These are phyloP conservation scores for Daboia siamensis DNA, from an alignment of 2,113 vertebrate genomes.

Conservation along the genomic window DNA sequence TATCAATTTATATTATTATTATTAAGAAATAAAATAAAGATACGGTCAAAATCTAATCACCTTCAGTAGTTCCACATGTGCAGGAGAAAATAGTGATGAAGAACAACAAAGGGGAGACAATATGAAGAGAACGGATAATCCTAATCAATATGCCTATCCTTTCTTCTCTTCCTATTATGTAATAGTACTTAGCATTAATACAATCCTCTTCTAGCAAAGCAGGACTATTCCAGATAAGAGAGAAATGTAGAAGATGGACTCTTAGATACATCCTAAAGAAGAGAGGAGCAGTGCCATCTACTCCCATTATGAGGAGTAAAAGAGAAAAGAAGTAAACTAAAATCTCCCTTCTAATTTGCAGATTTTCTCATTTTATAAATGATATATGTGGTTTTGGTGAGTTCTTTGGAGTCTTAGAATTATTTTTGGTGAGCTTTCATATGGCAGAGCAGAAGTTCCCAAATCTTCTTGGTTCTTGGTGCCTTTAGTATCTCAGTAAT, in stretches of 20 bases:
- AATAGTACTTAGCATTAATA: neutral
- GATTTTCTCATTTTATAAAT: neutral
- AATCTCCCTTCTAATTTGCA: neutral
- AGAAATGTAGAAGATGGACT: neutral
- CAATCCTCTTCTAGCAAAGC: neutral
- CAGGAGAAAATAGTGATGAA: neutral
- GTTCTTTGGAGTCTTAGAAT: too few relatives aligned
- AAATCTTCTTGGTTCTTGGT: neutral
- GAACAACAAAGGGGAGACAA: neutral
- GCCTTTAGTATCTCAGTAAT: neutral
- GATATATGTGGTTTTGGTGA: too few relatives aligned
- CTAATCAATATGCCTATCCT: neutral
- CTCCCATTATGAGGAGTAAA: too few relatives aligned
- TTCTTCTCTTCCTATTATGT: neutral
- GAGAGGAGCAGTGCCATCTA: neutral
- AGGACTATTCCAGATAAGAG: neutral
- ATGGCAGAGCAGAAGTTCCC: too few relatives aligned
- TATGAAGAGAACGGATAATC: neutral
- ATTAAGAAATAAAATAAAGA: too few relatives aligned
- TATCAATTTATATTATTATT: too few relatives aligned
- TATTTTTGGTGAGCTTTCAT: too few relatives aligned
- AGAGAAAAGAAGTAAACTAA: neutral
- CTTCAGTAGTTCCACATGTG: too few relatives aligned
- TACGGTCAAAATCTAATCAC: too few relatives aligned
- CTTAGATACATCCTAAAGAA: neutral